phyloP scores from a whole-genome alignment of 2,797 vertebrate genomes.

The Psittacula derbiana region DNA sequence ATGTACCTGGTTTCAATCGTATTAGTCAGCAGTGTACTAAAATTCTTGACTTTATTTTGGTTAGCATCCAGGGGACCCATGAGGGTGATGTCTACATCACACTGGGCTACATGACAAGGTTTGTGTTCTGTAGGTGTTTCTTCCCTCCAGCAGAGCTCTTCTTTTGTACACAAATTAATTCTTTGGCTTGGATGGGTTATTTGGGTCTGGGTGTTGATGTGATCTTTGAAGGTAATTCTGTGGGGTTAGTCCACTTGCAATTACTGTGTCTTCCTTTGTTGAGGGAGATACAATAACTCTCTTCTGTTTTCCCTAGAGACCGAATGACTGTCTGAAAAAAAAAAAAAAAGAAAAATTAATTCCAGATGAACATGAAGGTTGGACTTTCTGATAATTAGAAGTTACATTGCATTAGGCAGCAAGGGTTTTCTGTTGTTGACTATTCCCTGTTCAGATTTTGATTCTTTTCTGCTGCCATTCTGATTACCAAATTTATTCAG shows the following conservation, averaged over 20 bases:
- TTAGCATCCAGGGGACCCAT: background rate
- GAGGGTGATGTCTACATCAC: background rate
- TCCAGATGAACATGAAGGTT: background rate
- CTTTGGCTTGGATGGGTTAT: background rate
- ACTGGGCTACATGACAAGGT: background rate
- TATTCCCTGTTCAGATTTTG: background rate
- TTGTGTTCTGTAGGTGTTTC: background rate
- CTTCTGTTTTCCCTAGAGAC: background rate
- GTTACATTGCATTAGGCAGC: background rate
- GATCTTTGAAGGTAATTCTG: background rate
- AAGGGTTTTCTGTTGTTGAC: background rate
- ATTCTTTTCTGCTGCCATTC: background rate
- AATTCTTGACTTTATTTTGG: constrained; percentile 24
- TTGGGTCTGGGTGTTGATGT: background rate
- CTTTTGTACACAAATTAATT: background rate
- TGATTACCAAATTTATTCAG: background rate
- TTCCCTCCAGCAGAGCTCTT: background rate
- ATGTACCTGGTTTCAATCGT: constrained; percentile 17
- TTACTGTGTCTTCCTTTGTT: background rate
- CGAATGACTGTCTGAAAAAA: background rate
- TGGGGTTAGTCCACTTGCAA: background rate
- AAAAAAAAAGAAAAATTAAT: background rate
- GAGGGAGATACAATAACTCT: background rate
- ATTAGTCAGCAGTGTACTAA: background rate
- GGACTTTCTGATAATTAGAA: background rate